Percentiles rank a stretch among this genome's conserved stretches.
These are phyloP conservation scores for Drosophila mimetica DNA, from an alignment of 2,888 invertebrate genomes.

Conservation along the genomic window DNA sequence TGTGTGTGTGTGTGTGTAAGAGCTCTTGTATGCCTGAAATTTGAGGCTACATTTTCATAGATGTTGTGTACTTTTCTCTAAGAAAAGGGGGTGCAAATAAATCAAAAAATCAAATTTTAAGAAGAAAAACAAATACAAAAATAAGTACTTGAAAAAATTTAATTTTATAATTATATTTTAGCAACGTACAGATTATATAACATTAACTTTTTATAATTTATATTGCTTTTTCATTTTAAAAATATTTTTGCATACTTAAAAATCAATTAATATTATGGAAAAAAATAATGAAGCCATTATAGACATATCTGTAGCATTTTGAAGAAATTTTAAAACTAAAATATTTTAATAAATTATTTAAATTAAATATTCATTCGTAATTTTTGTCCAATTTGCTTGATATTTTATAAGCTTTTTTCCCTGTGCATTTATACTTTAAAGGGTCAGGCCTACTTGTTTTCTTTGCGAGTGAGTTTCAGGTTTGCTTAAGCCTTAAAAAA, in stretches of 20 bases:
- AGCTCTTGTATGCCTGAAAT: constrained; percentile 23
- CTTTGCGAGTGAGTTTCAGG: background rate
- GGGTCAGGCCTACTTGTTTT: background rate
- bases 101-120: background rate
- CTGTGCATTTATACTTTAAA: background rate
- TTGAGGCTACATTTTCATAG: constrained; percentile 13
- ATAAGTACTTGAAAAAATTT: background rate
- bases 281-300: no score
- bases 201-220: no score
- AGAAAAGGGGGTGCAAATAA: background rate
- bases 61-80: background rate
- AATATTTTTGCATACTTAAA: no score
- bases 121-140: background rate
- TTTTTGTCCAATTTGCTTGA: no score
- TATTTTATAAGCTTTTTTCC: background rate
- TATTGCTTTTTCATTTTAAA: no score
- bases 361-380: no score
- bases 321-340: no score
- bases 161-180: no score
- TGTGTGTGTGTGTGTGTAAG: background rate
- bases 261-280: no score
- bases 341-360: no score
- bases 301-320: no score
- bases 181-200: no score
- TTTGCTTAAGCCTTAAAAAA: constrained; percentile 25